Base-by-base conservation (phyloP, 2,888 invertebrate species). In the Rotaria socialis region DNA sequence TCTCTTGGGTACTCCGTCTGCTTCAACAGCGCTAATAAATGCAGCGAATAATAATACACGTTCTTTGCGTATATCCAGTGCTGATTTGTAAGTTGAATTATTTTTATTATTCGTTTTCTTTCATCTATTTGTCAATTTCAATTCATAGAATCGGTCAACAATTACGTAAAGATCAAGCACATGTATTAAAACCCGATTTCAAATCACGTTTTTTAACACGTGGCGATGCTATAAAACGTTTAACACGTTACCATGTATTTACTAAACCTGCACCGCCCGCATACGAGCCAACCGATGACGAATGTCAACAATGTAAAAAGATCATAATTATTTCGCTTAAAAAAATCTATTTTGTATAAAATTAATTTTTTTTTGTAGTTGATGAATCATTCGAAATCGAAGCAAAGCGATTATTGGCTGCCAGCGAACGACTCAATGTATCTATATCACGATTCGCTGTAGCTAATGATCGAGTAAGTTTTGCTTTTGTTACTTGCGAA, bases 161-260 rank as follows among this genome's bases (percentile, higher is more conserved):
- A 90, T 90, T 94, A 89, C 93, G 93, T 89, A 93, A 94, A 85
- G 95, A 95, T 92, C 94, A 95, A 90, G 93, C 93, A 89, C 94
- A 94, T 87, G 94, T 94, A 85, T 90, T 93, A 50, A 93, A 94
- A 90, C 94, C 95, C 2, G 95, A 95, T 90, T 93, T 94, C 85
- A 93, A 93, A 88, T 93, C 93, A 86, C 94, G 94, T 27, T 95
- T 95, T 87, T 88, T 88, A 41, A 89, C 89, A 35, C 87, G 88
- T 89, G 93, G 93, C 87, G 95, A 95, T 89, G 94, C 95, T 0
- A 94, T 94, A 88, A 94, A 94, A 89, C 92, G 95, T 85, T 92
- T 95, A 85, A 93, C 95, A 86, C 92, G 94, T 88, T 95, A 95
- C 91, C 95, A 95, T 90, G 94, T 94, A 88, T 93, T 94, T 80